A percentile compares a stretch with the other conserved stretches of the same genome.
Evolutionary conservation across 2,888 invertebrate genomes (phyloP).

Genomic region (Amphipoea oculea): DNA sequence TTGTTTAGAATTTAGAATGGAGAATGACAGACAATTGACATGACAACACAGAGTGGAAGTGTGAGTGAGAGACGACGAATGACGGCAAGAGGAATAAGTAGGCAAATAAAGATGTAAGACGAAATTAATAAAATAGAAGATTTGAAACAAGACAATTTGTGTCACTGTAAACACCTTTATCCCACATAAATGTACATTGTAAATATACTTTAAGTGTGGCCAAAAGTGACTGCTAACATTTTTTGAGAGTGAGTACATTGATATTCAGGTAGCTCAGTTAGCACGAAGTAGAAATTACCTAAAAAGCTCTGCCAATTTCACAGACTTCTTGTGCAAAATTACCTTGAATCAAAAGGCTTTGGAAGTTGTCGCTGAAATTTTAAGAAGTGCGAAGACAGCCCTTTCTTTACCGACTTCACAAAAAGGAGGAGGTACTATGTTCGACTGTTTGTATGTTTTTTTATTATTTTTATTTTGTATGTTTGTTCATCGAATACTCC

Average conservation of each 20-base stretch:
- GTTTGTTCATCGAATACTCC: too few relatives aligned
- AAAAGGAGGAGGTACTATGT: too few relatives aligned
- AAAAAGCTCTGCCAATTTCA: constrained; percentile 19
- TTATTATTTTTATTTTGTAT: too few relatives aligned
- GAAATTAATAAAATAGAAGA: neutral
- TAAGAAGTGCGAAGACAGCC: constrained; percentile 4
- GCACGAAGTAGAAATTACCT: neutral
- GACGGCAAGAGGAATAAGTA: neutral
- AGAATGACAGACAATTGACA: neutral
- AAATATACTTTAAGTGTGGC: neutral
- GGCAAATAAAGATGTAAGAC: neutral
- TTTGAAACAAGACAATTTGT: neutral
- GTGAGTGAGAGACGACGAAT: neutral
- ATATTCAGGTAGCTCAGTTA: neutral
- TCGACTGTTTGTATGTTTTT: too few relatives aligned
- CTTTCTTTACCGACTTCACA: too few relatives aligned
- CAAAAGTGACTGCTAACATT: neutral
- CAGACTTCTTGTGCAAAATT: constrained; percentile 2
- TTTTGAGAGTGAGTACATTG: neutral
- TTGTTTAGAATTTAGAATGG: neutral
- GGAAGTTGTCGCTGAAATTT: constrained; percentile 28
- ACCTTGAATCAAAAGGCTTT: constrained; percentile 35
- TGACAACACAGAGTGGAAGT: neutral
- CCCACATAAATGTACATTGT: neutral
- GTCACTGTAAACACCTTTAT: neutral